phyloP scores from a whole-genome alignment of 2,888 invertebrate genomes.

The Tachina grossa region DNA sequence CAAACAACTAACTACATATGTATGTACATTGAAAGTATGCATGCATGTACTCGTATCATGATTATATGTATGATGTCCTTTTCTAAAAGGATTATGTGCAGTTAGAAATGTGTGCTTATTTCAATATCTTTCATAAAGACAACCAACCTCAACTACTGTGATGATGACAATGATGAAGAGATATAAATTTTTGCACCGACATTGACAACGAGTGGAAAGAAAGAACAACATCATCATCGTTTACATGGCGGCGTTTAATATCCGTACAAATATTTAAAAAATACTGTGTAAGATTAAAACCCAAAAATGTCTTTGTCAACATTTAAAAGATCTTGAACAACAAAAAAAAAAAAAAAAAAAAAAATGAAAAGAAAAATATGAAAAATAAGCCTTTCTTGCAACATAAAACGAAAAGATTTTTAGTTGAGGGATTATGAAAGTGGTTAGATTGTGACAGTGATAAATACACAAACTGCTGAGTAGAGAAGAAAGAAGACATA shows the following conservation, averaged over 20 bases:
- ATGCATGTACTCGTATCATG: not conserved
- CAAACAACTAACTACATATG: not conserved
- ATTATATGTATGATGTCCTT: not conserved
- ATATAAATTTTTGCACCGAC: constrained; percentile 13
- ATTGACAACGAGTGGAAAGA: constrained; percentile 17
- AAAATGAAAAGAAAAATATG: constrained; percentile 13
- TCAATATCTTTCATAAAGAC: constrained; percentile 55
- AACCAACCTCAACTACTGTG: constrained; percentile 49
- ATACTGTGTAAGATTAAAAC: constrained; percentile 72
- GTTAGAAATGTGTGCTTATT: constrained; percentile 47
- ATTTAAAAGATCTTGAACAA: constrained; percentile 37
- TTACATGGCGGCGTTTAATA: constrained; percentile 74
- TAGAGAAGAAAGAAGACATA: constrained; percentile 4
- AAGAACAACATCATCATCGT: constrained; percentile 37
- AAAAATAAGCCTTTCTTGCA: constrained; percentile 36
- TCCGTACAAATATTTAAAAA: constrained; percentile 78
- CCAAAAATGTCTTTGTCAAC: constrained; percentile 67
- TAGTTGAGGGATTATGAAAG: constrained; percentile 58
- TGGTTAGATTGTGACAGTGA: constrained; percentile 66
- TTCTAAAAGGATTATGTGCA: constrained; percentile 62
- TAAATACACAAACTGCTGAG: constrained; percentile 51
- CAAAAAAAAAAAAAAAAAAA: not conserved
- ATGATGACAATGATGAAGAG: constrained; percentile 8
- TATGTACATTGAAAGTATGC: not conserved
- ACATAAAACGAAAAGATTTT: constrained; percentile 61